These are phyloP conservation scores for Alfaro cultratus DNA, from an alignment of 2,797 vertebrate genomes.

Conservation along the genomic window DNA sequence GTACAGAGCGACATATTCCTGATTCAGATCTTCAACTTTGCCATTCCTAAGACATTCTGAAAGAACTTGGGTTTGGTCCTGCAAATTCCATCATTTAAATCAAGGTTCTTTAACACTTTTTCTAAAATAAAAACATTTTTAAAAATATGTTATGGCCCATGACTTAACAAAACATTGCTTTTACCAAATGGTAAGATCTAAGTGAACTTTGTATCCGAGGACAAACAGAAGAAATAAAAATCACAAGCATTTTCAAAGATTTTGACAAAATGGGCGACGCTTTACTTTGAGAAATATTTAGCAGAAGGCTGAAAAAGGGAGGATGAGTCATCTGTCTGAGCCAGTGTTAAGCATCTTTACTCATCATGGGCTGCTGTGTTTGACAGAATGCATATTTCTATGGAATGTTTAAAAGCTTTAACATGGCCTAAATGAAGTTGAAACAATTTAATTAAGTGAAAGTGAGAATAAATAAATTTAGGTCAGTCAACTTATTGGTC, in stretches of 20 bases:
- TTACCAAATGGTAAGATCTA: neutral
- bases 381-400: neutral
- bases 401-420: neutral
- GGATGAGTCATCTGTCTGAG: slow-evolving; percentile 3
- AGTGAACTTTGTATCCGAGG: neutral
- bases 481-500: neutral
- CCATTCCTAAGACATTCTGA: neutral
- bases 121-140: neutral
- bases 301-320: neutral
- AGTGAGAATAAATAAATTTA: neutral
- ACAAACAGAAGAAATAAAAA: neutral
- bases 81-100: neutral
- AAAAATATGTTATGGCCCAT: neutral
- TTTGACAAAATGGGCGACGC: neutral
- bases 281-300: neutral
- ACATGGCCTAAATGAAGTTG: neutral
- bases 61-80: neutral
- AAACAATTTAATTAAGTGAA: neutral
- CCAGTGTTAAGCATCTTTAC: neutral
- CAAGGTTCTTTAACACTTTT: neutral
- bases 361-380: neutral
- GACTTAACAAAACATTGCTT: neutral
- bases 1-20: neutral
- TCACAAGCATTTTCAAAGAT: neutral
- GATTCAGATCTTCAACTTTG: neutral